A percentile compares a stretch with the other conserved stretches of the same genome.
These are phyloP conservation scores for Tetramorium alpestre DNA, from an alignment of 1,140 invertebrate species.

Conservation along the genomic window DNA sequence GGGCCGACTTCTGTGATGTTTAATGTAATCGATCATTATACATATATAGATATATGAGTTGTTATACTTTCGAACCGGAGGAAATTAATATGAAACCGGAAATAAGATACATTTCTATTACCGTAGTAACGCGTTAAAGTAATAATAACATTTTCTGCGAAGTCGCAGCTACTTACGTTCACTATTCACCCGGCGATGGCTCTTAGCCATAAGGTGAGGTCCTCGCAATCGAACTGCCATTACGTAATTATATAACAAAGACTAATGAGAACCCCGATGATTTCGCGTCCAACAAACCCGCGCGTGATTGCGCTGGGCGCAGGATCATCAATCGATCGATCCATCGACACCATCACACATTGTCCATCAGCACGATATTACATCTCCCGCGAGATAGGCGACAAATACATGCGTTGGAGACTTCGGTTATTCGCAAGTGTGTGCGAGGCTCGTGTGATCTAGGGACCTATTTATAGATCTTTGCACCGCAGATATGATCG, in stretches of 20 bases:
- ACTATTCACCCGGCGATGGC: conserved; percentile 32
- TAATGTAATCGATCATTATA: neutral
- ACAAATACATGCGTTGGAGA: conserved; percentile 41
- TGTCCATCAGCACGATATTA: conserved; percentile 47
- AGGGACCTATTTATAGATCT: conserved; percentile 57
- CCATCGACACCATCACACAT: conserved; percentile 54
- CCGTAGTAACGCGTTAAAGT: neutral
- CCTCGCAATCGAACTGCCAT: conserved; percentile 46
- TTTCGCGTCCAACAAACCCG: conserved; percentile 63
- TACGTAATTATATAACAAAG: conserved; percentile 61
- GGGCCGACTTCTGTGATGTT: neutral
- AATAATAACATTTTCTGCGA: conserved; percentile 20
- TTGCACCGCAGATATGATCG: conserved; percentile 18
- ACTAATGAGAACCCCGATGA: conserved; percentile 60
- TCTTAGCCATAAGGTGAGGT: conserved; percentile 27
- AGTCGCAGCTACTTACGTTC: conserved; percentile 15
- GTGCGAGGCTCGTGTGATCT: conserved; percentile 12
- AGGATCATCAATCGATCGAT: conserved; percentile 64
- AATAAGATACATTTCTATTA: conserved; percentile 31
- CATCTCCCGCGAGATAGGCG: conserved; percentile 30
- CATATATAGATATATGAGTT: neutral
- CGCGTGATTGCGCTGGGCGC: conserved; percentile 46
- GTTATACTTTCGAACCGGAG: neutral
- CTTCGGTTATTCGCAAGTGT: neutral
- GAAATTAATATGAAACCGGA: neutral